Conservation (phyloP, 2,888 invertebrate genomes). For the Limnephilus rhombicus region DNA sequence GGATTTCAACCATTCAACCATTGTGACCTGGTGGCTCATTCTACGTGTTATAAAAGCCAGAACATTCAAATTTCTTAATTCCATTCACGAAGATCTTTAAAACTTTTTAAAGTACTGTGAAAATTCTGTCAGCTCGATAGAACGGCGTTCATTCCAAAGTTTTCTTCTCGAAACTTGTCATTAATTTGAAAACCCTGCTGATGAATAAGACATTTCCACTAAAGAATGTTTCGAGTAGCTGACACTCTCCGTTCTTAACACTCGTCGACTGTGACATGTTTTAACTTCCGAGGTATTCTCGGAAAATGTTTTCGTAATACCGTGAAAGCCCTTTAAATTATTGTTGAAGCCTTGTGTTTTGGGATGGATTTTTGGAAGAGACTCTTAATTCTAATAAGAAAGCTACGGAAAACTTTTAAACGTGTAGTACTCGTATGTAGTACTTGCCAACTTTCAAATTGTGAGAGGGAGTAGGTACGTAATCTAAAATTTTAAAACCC, state of each 20-base stretch:
- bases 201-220: neutral
- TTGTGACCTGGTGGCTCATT: neutral
- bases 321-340: neutral
- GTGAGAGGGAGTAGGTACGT: neutral
- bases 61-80: neutral
- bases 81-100: neutral
- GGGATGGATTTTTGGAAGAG: neutral
- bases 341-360: neutral
- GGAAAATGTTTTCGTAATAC: neutral
- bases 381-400: neutral
- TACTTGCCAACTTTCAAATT: neutral
- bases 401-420: neutral
- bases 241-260: neutral
- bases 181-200: neutral
- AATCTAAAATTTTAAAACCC: neutral
- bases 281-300: neutral
- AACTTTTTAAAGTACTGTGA: neutral
- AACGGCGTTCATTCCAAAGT: neutral
- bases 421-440: neutral
- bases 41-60: neutral
- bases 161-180: neutral
- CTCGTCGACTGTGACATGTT: neutral
- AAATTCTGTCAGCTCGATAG: neutral
- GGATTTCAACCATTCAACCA: too few species aligned
- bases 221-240: neutral